Evolutionary conservation across 2,797 vertebrate genomes (phyloP).

Genomic region (Hapalemur alaotrensis): DNA sequence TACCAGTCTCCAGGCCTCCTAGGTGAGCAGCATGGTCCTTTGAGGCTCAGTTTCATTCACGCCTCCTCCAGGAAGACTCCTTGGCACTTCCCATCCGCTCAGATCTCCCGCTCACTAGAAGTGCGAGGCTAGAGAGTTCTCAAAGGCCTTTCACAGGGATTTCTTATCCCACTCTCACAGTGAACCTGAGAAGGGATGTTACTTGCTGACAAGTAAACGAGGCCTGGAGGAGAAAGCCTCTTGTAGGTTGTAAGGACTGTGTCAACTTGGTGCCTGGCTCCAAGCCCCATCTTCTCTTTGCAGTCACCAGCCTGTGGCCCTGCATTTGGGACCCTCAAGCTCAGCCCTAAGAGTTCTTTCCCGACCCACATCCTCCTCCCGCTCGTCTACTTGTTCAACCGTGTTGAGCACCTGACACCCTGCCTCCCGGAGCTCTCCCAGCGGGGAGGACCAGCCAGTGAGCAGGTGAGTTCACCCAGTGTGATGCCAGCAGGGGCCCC

Average conservation of each 20-base stretch:
- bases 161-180: neutral
- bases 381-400: neutral
- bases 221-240: neutral
- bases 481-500: neutral
- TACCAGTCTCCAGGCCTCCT: neutral
- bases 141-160: neutral
- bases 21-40: neutral
- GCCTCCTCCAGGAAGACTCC: neutral
- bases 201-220: neutral
- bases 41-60: neutral
- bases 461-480: neutral
- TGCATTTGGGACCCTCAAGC: neutral
- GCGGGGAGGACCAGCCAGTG: neutral
- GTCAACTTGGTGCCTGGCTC: too few species aligned
- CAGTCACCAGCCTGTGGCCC: neutral
- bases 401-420: neutral
- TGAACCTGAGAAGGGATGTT: neutral
- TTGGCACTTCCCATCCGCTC: neutral
- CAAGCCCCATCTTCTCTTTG: neutral
- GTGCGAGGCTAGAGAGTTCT: neutral
- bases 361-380: neutral
- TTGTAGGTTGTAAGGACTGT: neutral
- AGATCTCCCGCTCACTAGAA: neutral
- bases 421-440: neutral
- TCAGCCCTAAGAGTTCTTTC: neutral